Evolutionary conservation across 30 jellyfish, hydroid and myxozoan genomes (phyloP).

Genomic region (Turritopsis dohrnii): DNA sequence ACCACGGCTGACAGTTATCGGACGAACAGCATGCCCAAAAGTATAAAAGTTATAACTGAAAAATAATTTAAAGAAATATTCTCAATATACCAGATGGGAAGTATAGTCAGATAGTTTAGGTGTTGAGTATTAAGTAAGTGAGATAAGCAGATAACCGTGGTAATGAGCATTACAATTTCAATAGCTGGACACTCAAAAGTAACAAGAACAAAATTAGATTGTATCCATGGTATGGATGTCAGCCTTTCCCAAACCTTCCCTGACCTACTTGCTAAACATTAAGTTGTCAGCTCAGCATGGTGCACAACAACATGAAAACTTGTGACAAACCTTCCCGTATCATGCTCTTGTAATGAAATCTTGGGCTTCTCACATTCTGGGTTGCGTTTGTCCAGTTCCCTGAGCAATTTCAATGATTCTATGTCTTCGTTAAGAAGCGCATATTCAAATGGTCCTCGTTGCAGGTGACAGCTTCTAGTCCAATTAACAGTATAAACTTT

Average conservation of each 20-base stretch:
- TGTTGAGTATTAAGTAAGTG: no score
- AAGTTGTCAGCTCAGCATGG: not conserved
- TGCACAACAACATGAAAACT: not conserved
- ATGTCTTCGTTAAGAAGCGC: constrained; percentile 4
- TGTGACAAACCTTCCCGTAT: constrained; percentile 15
- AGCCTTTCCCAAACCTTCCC: no score
- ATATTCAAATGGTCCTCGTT: constrained; percentile 16
- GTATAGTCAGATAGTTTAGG: no score
- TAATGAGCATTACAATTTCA: no score
- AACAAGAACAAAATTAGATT: no score
- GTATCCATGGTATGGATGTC: no score
- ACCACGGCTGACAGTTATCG: constrained; percentile 13
- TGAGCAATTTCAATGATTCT: not conserved
- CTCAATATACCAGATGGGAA: no score
- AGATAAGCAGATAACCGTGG: no score
- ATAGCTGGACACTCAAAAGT: no score
- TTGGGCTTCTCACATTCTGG: not conserved
- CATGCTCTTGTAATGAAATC: not conserved
- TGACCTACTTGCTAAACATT: no score
- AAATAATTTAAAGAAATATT: no score
- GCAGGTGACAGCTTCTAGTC: constrained; percentile 15
- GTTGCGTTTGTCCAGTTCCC: not conserved
- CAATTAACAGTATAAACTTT: constrained; percentile 28
- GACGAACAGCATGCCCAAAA: constrained; percentile 30
- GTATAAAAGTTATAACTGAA: constrained; percentile 13